A percentile compares a stretch with the other conserved stretches of the same genome.
phyloP scores from a whole-genome alignment of 2,113 vertebrate species.

The Stictonetta naevosa region DNA sequence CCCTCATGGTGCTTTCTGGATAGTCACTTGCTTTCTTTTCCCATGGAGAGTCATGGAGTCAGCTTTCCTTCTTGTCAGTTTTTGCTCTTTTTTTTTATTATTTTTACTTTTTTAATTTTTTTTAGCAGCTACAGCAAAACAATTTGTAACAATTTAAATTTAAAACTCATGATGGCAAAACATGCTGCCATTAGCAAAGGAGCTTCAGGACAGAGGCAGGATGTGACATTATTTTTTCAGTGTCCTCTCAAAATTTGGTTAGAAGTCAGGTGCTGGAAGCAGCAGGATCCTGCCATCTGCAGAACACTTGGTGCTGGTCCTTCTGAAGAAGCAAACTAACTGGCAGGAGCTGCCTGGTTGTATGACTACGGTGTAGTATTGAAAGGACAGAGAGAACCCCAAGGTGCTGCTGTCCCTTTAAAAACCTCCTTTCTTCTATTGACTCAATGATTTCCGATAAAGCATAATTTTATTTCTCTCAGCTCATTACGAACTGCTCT shows the following conservation, averaged over 20 bases:
- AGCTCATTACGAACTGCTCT: constrained; percentile 13
- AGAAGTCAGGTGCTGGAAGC: neutral
- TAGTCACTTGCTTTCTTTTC: neutral
- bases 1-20: neutral
- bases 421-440: constrained; percentile 17
- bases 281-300: neutral
- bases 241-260: neutral
- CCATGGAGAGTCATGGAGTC: neutral
- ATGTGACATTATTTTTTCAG: neutral
- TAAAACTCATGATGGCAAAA: neutral
- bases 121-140: neutral
- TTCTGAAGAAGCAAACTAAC: neutral
- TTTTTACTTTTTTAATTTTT: neutral
- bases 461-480: constrained; percentile 11
- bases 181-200: neutral
- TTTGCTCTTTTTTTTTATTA: neutral
- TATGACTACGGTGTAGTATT: neutral
- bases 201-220: neutral
- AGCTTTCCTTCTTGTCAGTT: neutral
- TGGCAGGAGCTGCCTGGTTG: neutral
- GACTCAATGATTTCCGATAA: constrained; percentile 13
- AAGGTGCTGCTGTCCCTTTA: constrained; percentile 53
- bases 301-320: neutral
- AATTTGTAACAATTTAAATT: neutral
- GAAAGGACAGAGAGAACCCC: constrained; percentile 25